These are phyloP conservation scores for Acrossocheilus fasciatus DNA, from an alignment of 2,797 vertebrate genomes.

Conservation along the genomic window DNA sequence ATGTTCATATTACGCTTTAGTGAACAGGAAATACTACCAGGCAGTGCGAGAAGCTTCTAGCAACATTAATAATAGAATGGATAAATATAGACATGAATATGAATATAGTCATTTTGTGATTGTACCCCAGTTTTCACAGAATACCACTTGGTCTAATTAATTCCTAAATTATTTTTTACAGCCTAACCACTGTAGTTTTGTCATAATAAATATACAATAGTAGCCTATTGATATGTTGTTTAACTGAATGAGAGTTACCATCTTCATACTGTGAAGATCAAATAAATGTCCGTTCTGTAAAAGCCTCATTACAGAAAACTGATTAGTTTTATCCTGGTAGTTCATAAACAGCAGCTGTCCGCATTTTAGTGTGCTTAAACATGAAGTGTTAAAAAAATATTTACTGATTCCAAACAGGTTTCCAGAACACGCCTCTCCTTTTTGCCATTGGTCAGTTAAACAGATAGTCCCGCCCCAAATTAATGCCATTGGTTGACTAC, in stretches of 20 bases:
- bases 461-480: not conserved
- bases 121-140: not conserved
- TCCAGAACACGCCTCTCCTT: not conserved
- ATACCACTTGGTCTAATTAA: not conserved
- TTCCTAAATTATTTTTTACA: not conserved
- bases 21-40: constrained; percentile 15
- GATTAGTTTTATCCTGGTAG: not conserved
- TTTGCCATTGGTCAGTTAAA: not conserved
- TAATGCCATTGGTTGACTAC: not conserved
- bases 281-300: not conserved
- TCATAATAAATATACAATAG: not conserved
- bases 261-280: not conserved
- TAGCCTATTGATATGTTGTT: not conserved
- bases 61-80: not conserved
- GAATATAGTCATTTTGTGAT: not conserved
- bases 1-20: constrained; percentile 13
- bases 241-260: not conserved
- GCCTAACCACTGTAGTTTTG: too few relatives aligned
- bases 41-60: constrained; percentile 22
- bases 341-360: not conserved
- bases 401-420: not conserved
- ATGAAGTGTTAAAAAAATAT: not conserved
- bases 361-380: not conserved
- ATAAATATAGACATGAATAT: constrained; percentile 15
- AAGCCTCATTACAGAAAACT: not conserved